Conservation (phyloP, 2,797 vertebrate species). For the Eulemur rubriventer region DNA sequence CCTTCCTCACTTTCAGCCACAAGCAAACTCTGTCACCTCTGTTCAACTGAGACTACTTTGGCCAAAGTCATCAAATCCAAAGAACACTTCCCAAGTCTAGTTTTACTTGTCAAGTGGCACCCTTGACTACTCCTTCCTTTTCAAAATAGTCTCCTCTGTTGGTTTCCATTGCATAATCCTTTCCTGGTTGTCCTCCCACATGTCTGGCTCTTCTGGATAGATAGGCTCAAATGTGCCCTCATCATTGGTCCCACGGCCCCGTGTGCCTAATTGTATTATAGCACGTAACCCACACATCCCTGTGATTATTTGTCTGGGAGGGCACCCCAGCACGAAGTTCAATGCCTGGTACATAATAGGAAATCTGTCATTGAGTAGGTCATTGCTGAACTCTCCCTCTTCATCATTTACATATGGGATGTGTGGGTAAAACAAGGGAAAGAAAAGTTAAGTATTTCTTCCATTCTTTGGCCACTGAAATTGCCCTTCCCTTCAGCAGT, state of each 20-base stretch:
- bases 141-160: not conserved
- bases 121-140: not conserved
- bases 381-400: not conserved
- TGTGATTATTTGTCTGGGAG: not conserved
- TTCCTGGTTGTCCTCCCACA: not conserved
- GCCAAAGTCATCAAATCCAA: not conserved
- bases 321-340: not conserved
- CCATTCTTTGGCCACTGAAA: not conserved
- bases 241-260: not conserved
- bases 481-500: not conserved
- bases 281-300: not conserved
- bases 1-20: fast-evolving
- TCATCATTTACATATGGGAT: not conserved
- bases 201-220: not conserved
- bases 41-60: not conserved
- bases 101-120: not conserved
- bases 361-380: not conserved
- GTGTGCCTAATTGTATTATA: not conserved
- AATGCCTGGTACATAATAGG: not conserved
- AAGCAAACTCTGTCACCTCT: not conserved
- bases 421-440: not conserved
- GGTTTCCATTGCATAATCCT: not conserved
- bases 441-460: not conserved
- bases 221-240: not conserved
- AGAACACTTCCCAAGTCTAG: not conserved